Percentiles rank a stretch among this genome's conserved stretches.
phyloP scores from a whole-genome alignment of 2,797 vertebrate genomes.

The Graptemys geographica region DNA sequence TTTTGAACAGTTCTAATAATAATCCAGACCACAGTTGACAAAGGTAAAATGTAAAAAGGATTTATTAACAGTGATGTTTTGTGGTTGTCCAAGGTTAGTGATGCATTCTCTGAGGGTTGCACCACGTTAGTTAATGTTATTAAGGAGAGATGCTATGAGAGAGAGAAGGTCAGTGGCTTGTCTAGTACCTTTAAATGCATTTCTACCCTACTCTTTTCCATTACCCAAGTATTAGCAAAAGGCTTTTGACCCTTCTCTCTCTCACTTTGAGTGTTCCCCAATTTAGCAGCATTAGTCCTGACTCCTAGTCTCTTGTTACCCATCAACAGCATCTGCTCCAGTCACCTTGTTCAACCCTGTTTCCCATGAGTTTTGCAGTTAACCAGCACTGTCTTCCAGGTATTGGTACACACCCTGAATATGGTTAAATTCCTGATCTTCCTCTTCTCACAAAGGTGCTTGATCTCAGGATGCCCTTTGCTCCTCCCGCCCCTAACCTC shows the following conservation, averaged over 20 bases:
- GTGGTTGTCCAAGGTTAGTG: neutral
- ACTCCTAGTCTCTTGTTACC: neutral
- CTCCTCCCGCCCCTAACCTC: neutral
- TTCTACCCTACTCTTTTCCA: neutral
- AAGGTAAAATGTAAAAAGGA: neutral
- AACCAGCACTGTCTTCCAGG: neutral
- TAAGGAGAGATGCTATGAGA: neutral
- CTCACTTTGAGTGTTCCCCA: neutral
- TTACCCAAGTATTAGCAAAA: neutral
- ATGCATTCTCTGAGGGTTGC: neutral
- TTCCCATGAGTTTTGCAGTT: neutral
- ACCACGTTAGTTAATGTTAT: neutral
- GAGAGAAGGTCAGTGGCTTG: neutral
- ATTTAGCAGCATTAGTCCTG: neutral
- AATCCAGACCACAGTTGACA: neutral
- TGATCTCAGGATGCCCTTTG: neutral
- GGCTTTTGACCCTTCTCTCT: neutral
- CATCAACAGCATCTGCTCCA: neutral
- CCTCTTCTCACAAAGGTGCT: neutral
- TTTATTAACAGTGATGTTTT: neutral
- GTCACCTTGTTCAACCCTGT: neutral
- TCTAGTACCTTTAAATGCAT: neutral
- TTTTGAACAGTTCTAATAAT: neutral
- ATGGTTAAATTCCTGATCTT: neutral
- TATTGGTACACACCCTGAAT: neutral